Conservation (phyloP, 2,797 vertebrate genomes). For the Antrozous pallidus region DNA sequence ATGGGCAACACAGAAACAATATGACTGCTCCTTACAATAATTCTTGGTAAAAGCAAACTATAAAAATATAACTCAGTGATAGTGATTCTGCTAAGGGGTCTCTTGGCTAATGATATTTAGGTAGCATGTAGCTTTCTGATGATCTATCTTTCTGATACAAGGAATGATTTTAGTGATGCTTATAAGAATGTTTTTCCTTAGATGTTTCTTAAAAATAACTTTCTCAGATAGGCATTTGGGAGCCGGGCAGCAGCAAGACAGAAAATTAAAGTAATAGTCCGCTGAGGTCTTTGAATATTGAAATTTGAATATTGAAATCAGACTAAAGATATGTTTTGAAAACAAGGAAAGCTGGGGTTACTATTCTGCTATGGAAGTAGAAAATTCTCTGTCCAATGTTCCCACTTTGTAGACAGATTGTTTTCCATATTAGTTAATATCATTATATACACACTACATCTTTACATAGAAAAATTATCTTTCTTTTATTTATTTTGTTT, state of each 20-base stretch:
- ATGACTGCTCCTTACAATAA: not conserved
- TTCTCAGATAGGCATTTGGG: not conserved
- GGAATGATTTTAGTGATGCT: not conserved
- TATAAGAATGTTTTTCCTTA: slow-evolving; percentile 13
- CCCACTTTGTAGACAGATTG: not conserved
- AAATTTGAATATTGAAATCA: not conserved
- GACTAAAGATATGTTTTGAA: not conserved
- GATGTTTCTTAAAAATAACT: slow-evolving; percentile 12
- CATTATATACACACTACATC: not conserved
- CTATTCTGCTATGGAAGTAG: not conserved
- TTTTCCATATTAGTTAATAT: slow-evolving; percentile 7
- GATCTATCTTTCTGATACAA: not conserved
- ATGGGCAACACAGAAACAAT: not conserved
- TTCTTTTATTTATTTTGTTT: not conserved
- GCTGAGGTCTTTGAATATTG: not conserved
- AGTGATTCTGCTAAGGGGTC: not conserved
- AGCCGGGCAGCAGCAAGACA: not conserved
- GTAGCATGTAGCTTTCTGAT: not conserved
- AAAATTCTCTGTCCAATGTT: not conserved
- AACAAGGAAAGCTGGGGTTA: not conserved
- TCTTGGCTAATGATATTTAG: not conserved
- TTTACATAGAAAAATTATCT: not conserved
- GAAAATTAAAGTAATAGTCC: not conserved
- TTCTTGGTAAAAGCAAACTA: not conserved
- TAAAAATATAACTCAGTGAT: not conserved